A percentile compares a stretch with the other conserved stretches of the same genome.
phyloP scores from a whole-genome alignment of 2,797 vertebrate genomes.

The Chelmon rostratus region DNA sequence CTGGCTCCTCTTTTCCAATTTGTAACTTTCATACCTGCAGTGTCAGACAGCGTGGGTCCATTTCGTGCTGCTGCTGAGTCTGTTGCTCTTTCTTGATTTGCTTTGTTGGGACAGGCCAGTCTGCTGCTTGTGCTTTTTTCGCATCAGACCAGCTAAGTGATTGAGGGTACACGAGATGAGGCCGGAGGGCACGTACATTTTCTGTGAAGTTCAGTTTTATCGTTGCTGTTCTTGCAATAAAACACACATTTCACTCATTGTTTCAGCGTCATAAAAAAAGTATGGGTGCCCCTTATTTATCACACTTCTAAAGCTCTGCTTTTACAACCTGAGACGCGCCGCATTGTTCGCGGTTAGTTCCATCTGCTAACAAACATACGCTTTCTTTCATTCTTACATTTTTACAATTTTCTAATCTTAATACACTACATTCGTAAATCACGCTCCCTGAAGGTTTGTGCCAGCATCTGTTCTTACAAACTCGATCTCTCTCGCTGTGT shows the following conservation, averaged over 20 bases:
- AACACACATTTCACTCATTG: slow-evolving; percentile 4
- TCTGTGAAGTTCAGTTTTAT: slow-evolving; percentile 21
- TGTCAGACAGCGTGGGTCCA: slow-evolving; percentile 20
- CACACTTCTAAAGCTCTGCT: slow-evolving; percentile 16
- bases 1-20: slow-evolving; percentile 9
- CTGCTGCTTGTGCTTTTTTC: slow-evolving; percentile 50
- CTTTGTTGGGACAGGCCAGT: slow-evolving; percentile 47
- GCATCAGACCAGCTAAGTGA: slow-evolving; percentile 56
- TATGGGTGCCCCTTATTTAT: not conserved
- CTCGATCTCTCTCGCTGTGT: slow-evolving; percentile 48
- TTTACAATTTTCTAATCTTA: slow-evolving; percentile 34
- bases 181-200: slow-evolving; percentile 6
- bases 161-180: slow-evolving; percentile 46
- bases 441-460: slow-evolving; percentile 58
- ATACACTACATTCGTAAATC: slow-evolving; percentile 52
- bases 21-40: slow-evolving; percentile 16
- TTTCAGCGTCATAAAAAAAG: slow-evolving; percentile 14
- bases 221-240: not conserved
- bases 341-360: slow-evolving; percentile 10
- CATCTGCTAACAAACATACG: slow-evolving; percentile 31
- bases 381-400: slow-evolving; percentile 29
- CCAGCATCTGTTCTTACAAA: slow-evolving; percentile 71
- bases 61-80: slow-evolving; percentile 21
- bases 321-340: not conserved
- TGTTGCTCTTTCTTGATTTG: slow-evolving; percentile 58